A percentile compares a stretch with the other conserved stretches of the same genome.
These are phyloP conservation scores for Argyresthia albistria DNA, from an alignment of 2,888 invertebrate genomes.

Conservation along the genomic window DNA sequence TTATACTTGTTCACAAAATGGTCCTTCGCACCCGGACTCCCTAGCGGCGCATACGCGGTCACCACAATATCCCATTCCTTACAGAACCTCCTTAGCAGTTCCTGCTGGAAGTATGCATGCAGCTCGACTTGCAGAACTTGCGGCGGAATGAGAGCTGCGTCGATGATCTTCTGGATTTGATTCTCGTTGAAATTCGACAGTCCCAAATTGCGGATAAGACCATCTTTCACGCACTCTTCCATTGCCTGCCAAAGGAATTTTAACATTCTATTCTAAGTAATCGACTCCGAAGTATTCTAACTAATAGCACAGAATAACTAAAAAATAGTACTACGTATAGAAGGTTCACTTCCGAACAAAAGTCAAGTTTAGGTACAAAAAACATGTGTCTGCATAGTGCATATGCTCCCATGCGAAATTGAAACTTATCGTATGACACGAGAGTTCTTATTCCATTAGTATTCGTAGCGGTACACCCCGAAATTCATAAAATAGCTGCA, in stretches of 20 bases:
- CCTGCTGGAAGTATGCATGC: constrained; percentile 84
- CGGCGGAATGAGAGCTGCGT: constrained; percentile 76
- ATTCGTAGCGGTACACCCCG: too few relatives aligned
- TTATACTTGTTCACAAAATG: constrained; percentile 76
- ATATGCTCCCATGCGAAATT: too few relatives aligned
- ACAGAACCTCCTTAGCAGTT: constrained; percentile 75
- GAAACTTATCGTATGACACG: too few relatives aligned
- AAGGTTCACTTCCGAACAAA: too few relatives aligned
- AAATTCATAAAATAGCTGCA: too few relatives aligned
- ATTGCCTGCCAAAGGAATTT: constrained; percentile 67
- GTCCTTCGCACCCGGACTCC: constrained; percentile 78
- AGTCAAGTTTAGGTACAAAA: too few relatives aligned
- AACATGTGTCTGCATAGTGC: too few relatives aligned
- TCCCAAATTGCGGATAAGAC: constrained; percentile 79
- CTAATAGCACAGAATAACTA: too few relatives aligned
- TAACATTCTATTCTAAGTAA: too few relatives aligned
- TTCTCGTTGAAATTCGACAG: constrained; percentile 83
- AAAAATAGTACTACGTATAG: too few relatives aligned
- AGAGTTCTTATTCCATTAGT: too few relatives aligned
- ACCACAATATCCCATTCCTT: constrained; percentile 73
- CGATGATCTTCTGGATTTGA: constrained; percentile 77
- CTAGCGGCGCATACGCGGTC: constrained; percentile 81
- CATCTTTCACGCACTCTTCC: constrained; percentile 78
- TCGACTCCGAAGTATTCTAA: too few relatives aligned
- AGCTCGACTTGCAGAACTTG: constrained; percentile 82